Evolutionary conservation across 2,888 invertebrate genomes (phyloP), one percentile per base, ranked within the genome.

Genomic region (Glyphotaelius pellucidus): DNA sequence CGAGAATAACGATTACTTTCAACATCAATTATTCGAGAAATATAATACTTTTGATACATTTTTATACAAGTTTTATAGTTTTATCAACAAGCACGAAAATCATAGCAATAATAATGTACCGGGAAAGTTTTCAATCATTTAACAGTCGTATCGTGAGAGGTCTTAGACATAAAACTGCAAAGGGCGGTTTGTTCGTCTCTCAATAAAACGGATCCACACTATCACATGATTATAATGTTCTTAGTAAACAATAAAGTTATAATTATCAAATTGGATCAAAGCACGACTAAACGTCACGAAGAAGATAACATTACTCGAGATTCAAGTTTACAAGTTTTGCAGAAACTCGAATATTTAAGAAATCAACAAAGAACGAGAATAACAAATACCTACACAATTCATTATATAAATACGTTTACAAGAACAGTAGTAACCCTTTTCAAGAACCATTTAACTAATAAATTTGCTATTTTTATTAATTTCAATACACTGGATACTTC

Each of bases 1-100:
- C 93, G 90, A 92, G 92, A 90, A 95, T 95, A 96, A 96, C 96
- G 95, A 95, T 96, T 96, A 96, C 95, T 96, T 96, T 96, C 96
- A 96, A 96, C 96, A 96, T 96, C 96, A 95, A 96, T 96, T 96
- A 92, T 90, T 90, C 79, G 87, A 91, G 90, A 91, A 80, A 91
- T 84, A 90, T 86, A 86, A 86, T 86, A 80, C 42, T 86, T 67
- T 81, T 91, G 85, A 84, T 91, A 91, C 89, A 89, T 19, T 83
- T 83, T 83, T 83, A 83, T 38, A 83, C 32, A 83, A 25, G 35
- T 32, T 83, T 83, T 35, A 35, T 83, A 35, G 32, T 35, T 35
- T 35, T 83, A 35, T 83, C 86, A 86, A 42, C 86, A 35, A 86
- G 42, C 86, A 86, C 30, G 42, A 42, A 35, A 38, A 30, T 15